Base-by-base conservation (phyloP, 2,797 vertebrate species). In the Cirrhinus molitorella region DNA sequence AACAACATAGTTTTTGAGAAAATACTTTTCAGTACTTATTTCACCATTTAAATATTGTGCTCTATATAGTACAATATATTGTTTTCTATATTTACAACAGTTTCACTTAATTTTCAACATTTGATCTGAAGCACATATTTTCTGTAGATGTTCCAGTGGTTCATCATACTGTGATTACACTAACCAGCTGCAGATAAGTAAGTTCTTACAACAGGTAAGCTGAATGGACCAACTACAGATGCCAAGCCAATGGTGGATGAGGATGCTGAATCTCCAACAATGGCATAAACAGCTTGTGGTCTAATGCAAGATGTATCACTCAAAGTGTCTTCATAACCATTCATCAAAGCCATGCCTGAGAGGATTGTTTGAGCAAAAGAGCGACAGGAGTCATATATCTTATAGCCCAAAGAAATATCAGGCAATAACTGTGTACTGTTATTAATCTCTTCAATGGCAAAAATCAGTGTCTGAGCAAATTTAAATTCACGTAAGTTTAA, bases 361-460 rank as follows among this genome's bases (percentile, higher is more conserved):
- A 53, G 87, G 47, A 93, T 88, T 37, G 90, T 86, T 70, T 81
- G 85, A 19, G 90, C 79, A n/a, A 90, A 85, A 10, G 92, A 93
- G 13, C 89, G 83, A 85, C 93, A 95, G 3, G 79, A 11, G 28
- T 94, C 92, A 74, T 91, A 93, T 6, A 94, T 89, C 61, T 87
- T 90, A 45, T 92, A 94, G 0, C 94, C 94, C 21, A 94, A 74
- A 83, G 88, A 86, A 28, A 93, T 23, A 1, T 88, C 89, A 19
- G 92, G 93, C 63, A 95, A 87, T 5, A 95, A 1, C 31, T 40
- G 67, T 8, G 90, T 81, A 61, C 86, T 92, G 83, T 93, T 93
- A 83, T 94, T 93, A 11, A 95, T 94, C 77, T 94, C 93, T 43
- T 92, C 92, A 25, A 94, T 90, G 57, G 93, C 92, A 90, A 93